These are phyloP conservation scores for Misgurnus anguillicaudatus DNA, from an alignment of 2,113 vertebrate genomes.

Conservation along the genomic window DNA sequence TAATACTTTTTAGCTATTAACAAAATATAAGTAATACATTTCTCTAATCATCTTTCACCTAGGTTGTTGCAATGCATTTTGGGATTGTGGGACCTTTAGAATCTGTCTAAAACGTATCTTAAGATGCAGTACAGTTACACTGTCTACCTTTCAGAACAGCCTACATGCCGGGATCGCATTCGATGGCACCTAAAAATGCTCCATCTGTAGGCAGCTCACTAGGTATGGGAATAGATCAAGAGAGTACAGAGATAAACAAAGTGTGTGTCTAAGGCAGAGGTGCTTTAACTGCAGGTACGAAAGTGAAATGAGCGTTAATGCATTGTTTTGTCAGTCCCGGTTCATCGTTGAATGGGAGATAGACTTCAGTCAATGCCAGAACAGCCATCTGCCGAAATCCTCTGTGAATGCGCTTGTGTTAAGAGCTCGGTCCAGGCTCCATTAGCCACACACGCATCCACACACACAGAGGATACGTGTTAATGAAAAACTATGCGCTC, in stretches of 20 bases:
- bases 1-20: too few relatives aligned
- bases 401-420: conserved; percentile 59
- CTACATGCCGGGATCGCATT: too few relatives aligned
- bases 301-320: conserved; percentile 58
- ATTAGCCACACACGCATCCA: conserved; percentile 46
- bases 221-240: neutral
- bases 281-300: conserved; percentile 47
- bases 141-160: too few relatives aligned
- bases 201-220: too few relatives aligned
- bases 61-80: too few relatives aligned
- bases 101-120: too few relatives aligned
- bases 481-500: conserved; percentile 70
- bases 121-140: too few relatives aligned
- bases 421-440: conserved; percentile 54
- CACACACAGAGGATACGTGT: conserved; percentile 53
- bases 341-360: conserved; percentile 52
- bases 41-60: too few relatives aligned
- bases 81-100: too few relatives aligned
- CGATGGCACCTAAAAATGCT: too few relatives aligned
- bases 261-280: conserved; percentile 6
- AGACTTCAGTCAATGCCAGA: conserved; percentile 54
- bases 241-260: neutral
- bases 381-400: conserved; percentile 58
- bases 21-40: too few relatives aligned
- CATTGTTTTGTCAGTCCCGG: conserved; percentile 54